Evolutionary conservation across 2,797 vertebrate species (phyloP).

Genomic region (Hyperoplus lanceolatus): DNA sequence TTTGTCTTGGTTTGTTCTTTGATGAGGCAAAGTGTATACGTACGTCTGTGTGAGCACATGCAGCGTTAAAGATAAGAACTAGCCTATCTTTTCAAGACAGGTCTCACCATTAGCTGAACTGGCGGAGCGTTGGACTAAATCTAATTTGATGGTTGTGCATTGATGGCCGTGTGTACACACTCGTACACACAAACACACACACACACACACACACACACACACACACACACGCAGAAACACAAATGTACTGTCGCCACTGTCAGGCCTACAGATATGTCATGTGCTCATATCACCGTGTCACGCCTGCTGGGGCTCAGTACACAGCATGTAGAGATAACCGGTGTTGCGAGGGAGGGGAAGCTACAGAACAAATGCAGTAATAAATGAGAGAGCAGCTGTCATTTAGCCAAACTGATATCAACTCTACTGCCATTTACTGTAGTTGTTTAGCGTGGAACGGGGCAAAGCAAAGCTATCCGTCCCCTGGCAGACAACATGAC

Average conservation of each 20-base stretch:
- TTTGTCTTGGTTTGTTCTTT: constrained; percentile 35
- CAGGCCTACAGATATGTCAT: constrained; percentile 66
- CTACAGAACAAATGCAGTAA: constrained; percentile 73
- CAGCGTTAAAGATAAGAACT: constrained; percentile 11
- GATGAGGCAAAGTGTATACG: constrained; percentile 2
- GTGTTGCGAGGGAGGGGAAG: constrained; percentile 53
- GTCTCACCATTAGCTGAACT: constrained; percentile 47
- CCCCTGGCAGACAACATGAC: constrained; percentile 44
- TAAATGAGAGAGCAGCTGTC: constrained; percentile 71
- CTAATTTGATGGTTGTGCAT: constrained; percentile 61
- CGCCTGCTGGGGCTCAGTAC: constrained; percentile 54
- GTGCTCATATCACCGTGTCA: constrained; percentile 68
- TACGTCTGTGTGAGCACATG: constrained; percentile 10
- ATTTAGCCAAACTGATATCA: constrained; percentile 72
- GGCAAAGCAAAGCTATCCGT: constrained; percentile 48
- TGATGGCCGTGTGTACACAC: constrained; percentile 26
- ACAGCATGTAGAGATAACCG: constrained; percentile 62
- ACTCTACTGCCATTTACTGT: constrained; percentile 57
- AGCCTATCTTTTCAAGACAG: constrained; percentile 35
- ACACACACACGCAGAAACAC: constrained; percentile 15
- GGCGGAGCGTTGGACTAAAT: constrained; percentile 51
- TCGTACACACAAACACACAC: constrained; percentile 15
- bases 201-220: neutral
- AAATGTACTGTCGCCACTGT: constrained; percentile 39
- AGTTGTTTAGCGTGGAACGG: constrained; percentile 60